Base-by-base conservation (phyloP, 2,113 vertebrate genomes). In the Sylvicapra grimmia region DNA sequence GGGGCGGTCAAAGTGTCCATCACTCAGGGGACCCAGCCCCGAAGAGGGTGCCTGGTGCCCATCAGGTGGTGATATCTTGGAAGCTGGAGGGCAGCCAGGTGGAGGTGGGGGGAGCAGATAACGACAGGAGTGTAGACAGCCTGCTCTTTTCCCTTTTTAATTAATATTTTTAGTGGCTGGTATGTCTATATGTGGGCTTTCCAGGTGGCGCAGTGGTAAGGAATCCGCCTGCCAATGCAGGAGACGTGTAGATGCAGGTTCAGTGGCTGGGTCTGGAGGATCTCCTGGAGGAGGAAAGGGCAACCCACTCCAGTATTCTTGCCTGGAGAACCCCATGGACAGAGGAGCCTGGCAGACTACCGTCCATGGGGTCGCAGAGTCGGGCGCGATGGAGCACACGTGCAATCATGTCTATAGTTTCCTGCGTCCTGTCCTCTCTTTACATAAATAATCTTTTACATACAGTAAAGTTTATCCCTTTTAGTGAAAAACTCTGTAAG, bases 101-200 rank as follows among this genome's bases (percentile, higher is more conserved):
- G 56, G n/a, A 8, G 44, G 36, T 5, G 4, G 2, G 33, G 36
- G 59, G 53, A 25, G 51, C n/a, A 40, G 86, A 59, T 15, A 11
- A 3, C 0, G n/a, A 27, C 1, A 9, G 33, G 31, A 14, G 5
- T 25, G 9, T 0, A 79, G 31, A 18, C 4, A 15, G 40, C 65
- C 29, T 33, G 65, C 31, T 51, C 6, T 29, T 59, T 49, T 77
- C 61, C 53, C 51, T 9, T 15, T 89, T 68, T 33, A 15, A 5
- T 89, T 61, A 49, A 10, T n/a, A 82, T 10, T 85, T 56, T 53
- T 33, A n/a, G 36, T 25, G 27, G 7, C 16, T 18, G 21, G 25
- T 47, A 3, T 19, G 15, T 21, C 51, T 75, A 12, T 75, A 75
- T 75, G 10, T 75, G n/a, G 68, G 68, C 68, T 40, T 72, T 36